Percentiles rank a stretch among this genome's conserved stretches.
Evolutionary conservation across 2,113 vertebrate genomes (phyloP).

Genomic region (Corynorhinus townsendii): DNA sequence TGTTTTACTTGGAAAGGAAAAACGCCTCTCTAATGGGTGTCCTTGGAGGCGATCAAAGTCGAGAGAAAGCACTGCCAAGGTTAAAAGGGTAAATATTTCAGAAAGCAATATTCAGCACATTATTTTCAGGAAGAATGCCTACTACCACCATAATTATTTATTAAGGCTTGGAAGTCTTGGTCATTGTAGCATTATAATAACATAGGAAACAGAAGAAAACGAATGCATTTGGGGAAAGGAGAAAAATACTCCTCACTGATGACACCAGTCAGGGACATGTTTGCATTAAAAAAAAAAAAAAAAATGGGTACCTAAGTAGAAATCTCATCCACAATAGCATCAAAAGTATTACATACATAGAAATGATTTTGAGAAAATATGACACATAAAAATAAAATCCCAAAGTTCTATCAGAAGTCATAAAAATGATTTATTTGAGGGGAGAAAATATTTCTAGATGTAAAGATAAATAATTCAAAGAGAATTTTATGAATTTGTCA

Average conservation of each 20-base stretch:
- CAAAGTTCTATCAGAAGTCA: not conserved
- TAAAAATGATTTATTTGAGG: not conserved
- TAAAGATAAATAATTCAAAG: not conserved
- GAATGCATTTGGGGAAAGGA: not conserved
- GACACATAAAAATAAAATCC: not conserved
- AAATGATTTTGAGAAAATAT: not conserved
- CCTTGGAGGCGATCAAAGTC: slow-evolving; percentile 25
- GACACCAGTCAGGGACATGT: not conserved
- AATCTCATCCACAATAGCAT: not conserved
- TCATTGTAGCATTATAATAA: not conserved
- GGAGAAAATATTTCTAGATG: not conserved
- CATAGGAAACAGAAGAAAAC: not conserved
- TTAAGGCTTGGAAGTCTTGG: not conserved
- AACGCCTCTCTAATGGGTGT: not conserved
- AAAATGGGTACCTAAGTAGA: not conserved
- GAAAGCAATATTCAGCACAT: slow-evolving; percentile 27
- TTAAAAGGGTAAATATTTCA: slow-evolving; percentile 40
- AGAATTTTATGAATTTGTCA: slow-evolving; percentile 27
- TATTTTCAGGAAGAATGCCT: slow-evolving; percentile 26
- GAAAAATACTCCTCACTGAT: not conserved
- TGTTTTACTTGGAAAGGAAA: slow-evolving; percentile 65
- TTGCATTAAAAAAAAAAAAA: not conserved
- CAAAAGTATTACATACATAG: not conserved
- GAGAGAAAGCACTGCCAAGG: slow-evolving; percentile 27
- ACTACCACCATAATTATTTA: not conserved